phyloP scores from a whole-genome alignment of 2,888 invertebrate genomes.

The Asteroscopus sphinx region DNA sequence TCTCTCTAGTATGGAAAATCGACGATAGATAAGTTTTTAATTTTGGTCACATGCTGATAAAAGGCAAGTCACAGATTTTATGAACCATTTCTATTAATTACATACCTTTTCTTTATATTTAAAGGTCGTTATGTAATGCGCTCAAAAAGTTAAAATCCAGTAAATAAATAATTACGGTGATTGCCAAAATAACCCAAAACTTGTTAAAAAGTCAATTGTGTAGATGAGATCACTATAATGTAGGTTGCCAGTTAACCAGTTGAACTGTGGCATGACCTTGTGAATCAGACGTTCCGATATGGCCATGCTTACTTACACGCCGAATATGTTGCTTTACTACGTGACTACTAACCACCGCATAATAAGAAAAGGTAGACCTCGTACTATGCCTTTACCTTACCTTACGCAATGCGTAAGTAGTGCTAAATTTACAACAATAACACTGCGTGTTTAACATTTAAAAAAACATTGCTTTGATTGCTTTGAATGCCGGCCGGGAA shows the following conservation, averaged over 20 bases:
- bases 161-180: constrained; percentile 14
- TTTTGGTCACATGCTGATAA: too few relatives aligned
- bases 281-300: constrained; percentile 84
- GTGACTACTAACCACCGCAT: constrained; percentile 40
- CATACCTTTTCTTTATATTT: neutral
- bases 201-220: constrained; percentile 60
- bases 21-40: too few relatives aligned
- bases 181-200: constrained; percentile 45
- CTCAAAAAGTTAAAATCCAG: neutral
- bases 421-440: constrained; percentile 23
- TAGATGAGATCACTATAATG: constrained; percentile 84
- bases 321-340: constrained; percentile 67
- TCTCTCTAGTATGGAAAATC: too few relatives aligned
- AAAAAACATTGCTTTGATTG: constrained; percentile 17
- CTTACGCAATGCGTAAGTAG: constrained; percentile 13
- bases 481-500: constrained; percentile 29
- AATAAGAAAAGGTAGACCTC: constrained; percentile 35
- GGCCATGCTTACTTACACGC: constrained; percentile 69
- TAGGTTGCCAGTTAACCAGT: constrained; percentile 78
- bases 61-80: too few relatives aligned
- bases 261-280: constrained; percentile 84
- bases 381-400: constrained; percentile 11
- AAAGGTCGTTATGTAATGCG: neutral
- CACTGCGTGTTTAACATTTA: neutral
- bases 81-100: neutral